Base-by-base conservation (phyloP, 2,888 invertebrate species). In the Clistopyga incitator region DNA sequence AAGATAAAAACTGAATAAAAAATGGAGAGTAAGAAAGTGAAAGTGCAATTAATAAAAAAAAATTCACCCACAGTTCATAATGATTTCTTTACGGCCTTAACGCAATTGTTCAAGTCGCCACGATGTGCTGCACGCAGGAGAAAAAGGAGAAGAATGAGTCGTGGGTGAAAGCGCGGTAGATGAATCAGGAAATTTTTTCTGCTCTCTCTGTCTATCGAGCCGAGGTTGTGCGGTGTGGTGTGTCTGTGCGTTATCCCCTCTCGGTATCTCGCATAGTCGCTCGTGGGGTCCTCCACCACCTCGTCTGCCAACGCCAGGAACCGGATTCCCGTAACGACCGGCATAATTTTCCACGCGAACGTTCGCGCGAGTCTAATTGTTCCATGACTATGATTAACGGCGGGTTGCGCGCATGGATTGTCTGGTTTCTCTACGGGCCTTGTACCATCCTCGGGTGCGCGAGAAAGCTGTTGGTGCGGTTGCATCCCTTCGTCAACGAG, bases 241-340 rank as follows among this genome's bases (percentile, higher is more conserved):
- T 70, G 61, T 64, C 38, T 13, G 52, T 20, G 23, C 61, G 78
- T 71, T 64, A 78, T 74, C 59, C 25, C 18, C 8, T 59, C 20
- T 45, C 45, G 59, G 56, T 50, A 59, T 42, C 45, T 18, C 59
- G 11, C 64, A 38, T 38, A 64, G 64, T 64, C 42, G 64, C 3
- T 38, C 6, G 42, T 64, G 47, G 15, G 68, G 29, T 20, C 29
- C 61, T 45, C 70, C 29, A 38, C 70, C 29, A 38, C 75, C 65
- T 71, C 79, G 76, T 80, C 83, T 77, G 79, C 76, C 71, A 83
- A 56, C 76, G 75, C 52, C 50, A 74, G 67, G 71, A 79, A 83
- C 83, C 83, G 71, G 83, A 83, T 83, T 83, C 79, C 76, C 83
- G 79, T 83, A 83, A 83, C 83, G 83, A 83, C 83, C 83, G 79